Percentiles rank a stretch among this genome's conserved stretches.
Conservation (phyloP, 2,113 vertebrate species). For the Isichthys henryi region DNA sequence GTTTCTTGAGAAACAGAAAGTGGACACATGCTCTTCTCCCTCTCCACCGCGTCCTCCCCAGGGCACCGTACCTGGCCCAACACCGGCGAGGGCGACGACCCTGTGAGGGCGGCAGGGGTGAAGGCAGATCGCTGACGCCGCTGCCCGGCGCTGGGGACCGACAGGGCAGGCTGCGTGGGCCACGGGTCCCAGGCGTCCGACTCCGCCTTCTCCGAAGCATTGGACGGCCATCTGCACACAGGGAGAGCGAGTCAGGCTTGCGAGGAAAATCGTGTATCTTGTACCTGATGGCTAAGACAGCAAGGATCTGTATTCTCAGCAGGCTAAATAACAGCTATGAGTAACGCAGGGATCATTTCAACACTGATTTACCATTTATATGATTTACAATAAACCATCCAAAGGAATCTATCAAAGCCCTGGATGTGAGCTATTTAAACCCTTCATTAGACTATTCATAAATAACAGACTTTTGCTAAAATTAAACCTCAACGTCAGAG, state of each 20-base stretch:
- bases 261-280: not conserved
- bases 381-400: not conserved
- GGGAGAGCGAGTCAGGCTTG: not conserved
- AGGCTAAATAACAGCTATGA: not conserved
- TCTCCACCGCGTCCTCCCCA: not conserved
- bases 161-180: conserved; percentile 86
- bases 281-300: not conserved
- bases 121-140: conserved; percentile 89
- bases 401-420: not conserved
- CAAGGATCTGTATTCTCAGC: not conserved
- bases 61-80: conserved; percentile 76
- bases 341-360: not conserved
- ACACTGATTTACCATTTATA: not conserved
- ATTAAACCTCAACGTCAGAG: not conserved
- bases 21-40: not conserved
- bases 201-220: conserved; percentile 67
- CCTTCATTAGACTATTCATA: not conserved
- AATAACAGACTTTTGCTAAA: not conserved
- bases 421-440: not conserved
- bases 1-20: not conserved
- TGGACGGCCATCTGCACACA: conserved; percentile 78
- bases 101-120: conserved; percentile 85
- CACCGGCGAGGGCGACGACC: conserved; percentile 91
- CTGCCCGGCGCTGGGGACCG: conserved; percentile 81
- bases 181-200: conserved; percentile 90